Base-by-base conservation (phyloP, 2,888 invertebrate species). In the Allolobophora icterica region DNA sequence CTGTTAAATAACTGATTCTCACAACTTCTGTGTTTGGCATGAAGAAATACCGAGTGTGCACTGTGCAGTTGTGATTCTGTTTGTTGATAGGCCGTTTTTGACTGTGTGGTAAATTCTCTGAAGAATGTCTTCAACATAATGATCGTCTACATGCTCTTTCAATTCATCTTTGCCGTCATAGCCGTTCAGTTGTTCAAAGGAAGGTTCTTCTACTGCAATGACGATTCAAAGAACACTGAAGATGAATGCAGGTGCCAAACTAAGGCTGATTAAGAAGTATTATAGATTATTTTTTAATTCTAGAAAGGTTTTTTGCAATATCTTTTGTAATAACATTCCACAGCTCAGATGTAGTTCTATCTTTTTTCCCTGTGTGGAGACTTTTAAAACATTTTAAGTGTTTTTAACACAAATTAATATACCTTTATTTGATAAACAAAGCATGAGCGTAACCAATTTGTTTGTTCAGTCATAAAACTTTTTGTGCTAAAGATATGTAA, bases 71-170 rank as follows among this genome's bases (percentile, higher is more conserved):
- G 52, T 52, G 52, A 52, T 52, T 52, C 52, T 52, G 21, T 52
- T 34, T 84, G 84, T 84, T 94, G 94, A 34, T 94, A 99, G 97
- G 99, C 99, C 96, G 99, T 99, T 96, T 99, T 99, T 96, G 99
- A 99, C 97, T 99, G 99, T 97, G 99, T 99, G 96, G 99, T 99
- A 96, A 99, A 99, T 97, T 99, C 99, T 96, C 97, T 99, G 96
- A 99, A 99, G 97, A 99, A 99, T 96, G 99, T 99, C 96, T 98
- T 99, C 96, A 99, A 99, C 97, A 99, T 99, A 97, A 98, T 99
- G 96, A 99, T 99, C 96, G 99, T 99, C 96, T 99, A 99, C 96
- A 98, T 99, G 97, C 97, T 99, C 96, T 95, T 95, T 93, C 99
- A 99, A 97, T 99, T 99, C 97, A 99, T 99, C 96, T 99, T 99